These are phyloP conservation scores for Pseudococcus longispinus DNA, from an alignment of 2,888 invertebrate species.

Conservation along the genomic window DNA sequence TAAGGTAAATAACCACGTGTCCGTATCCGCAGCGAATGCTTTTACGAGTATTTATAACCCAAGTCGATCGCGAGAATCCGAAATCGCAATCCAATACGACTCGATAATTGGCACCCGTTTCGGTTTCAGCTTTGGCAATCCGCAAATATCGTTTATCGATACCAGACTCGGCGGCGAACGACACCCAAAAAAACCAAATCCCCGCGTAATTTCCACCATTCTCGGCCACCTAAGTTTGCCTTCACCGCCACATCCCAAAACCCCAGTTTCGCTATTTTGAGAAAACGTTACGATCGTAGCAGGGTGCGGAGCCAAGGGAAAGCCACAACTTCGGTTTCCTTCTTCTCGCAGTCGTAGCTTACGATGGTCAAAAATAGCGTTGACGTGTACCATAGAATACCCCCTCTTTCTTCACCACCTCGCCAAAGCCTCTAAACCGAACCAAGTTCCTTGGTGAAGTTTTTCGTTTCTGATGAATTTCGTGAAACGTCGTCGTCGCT, in stretches of 20 bases:
- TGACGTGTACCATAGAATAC: slow-evolving; percentile 4
- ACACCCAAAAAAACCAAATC: background rate
- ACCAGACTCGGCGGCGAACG: background rate
- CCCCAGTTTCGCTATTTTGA: slow-evolving; percentile 19
- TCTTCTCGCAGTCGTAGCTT: background rate
- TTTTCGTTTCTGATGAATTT: background rate
- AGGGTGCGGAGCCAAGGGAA: slow-evolving; percentile 25
- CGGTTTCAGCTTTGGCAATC: no score
- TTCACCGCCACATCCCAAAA: background rate
- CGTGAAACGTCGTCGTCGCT: background rate
- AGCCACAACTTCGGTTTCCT: slow-evolving; percentile 42
- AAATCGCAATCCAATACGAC: background rate
- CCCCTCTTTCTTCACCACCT: background rate
- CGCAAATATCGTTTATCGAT: background rate
- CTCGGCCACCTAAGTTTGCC: background rate
- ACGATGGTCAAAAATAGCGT: slow-evolving; percentile 47
- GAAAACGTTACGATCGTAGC: background rate
- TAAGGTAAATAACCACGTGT: slow-evolving; percentile 38
- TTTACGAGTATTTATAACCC: slow-evolving; percentile 8
- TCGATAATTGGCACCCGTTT: background rate
- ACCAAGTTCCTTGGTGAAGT: background rate
- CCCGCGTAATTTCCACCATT: background rate
- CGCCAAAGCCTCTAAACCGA: background rate
- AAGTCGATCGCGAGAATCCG: background rate
- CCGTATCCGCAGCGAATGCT: background rate